Conservation (phyloP, 2,797 vertebrate genomes). For the Myotis findleyi region DNA sequence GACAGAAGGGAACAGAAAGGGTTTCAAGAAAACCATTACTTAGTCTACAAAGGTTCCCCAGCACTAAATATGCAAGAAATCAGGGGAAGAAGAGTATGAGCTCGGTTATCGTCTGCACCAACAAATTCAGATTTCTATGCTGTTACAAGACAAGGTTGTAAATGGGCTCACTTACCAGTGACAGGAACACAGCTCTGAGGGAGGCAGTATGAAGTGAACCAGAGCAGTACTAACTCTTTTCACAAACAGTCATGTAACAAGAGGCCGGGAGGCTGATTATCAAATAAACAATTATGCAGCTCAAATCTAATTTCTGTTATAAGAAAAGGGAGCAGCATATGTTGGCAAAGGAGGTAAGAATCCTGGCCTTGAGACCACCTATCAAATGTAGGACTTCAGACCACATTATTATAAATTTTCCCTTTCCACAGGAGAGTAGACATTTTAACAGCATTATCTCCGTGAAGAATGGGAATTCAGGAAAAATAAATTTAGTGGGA, state of each 20-base stretch:
- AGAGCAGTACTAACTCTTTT: not conserved
- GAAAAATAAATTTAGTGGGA: not conserved
- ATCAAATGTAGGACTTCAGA: not conserved
- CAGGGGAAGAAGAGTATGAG: fast-evolving
- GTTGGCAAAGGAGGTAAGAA: not conserved
- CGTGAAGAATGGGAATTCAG: not conserved
- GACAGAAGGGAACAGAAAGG: not conserved
- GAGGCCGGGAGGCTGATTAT: not conserved
- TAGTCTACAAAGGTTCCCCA: not conserved
- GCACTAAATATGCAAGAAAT: not conserved
- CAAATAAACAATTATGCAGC: not conserved
- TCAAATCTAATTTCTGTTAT: not conserved
- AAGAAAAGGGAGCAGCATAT: not conserved
- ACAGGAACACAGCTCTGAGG: not conserved
- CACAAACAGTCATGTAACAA: too few species aligned
- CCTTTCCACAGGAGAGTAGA: not conserved
- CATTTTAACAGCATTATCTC: not conserved
- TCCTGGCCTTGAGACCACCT: not conserved
- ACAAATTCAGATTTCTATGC: not conserved
- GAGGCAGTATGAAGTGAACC: not conserved
- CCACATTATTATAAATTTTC: not conserved
- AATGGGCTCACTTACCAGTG: not conserved
- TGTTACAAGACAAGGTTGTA: too few species aligned
- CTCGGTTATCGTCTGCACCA: too few species aligned
- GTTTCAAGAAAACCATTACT: not conserved